Conservation (phyloP, 1,140 invertebrate genomes). For the Brachionus plicatilis region DNA sequence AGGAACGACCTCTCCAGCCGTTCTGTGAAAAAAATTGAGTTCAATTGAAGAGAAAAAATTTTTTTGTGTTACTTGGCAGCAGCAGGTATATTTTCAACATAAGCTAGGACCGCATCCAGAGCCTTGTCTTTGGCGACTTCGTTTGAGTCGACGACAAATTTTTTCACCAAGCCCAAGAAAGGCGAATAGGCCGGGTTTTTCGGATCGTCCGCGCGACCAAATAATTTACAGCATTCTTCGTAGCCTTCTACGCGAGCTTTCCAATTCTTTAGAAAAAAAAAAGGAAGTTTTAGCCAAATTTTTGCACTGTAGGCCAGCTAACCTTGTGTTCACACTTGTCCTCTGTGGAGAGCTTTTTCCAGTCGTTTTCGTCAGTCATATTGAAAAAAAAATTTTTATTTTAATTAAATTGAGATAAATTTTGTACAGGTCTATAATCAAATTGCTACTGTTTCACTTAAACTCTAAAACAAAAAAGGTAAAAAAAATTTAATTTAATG, state of each 20-base stretch:
- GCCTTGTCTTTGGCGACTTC: constrained; percentile 91
- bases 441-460: neutral
- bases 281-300: constrained; percentile 49
- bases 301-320: constrained; percentile 46
- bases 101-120: constrained; percentile 79
- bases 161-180: constrained; percentile 83
- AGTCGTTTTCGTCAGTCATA: constrained; percentile 68
- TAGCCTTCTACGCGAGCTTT: constrained; percentile 87
- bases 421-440: constrained; percentile 23
- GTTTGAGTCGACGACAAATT: constrained; percentile 90
- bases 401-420: neutral
- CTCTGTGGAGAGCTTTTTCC: constrained; percentile 80
- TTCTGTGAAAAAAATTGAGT: constrained; percentile 59
- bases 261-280: constrained; percentile 62
- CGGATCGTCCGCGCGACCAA: constrained; percentile 64
- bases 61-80: constrained; percentile 59
- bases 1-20: constrained; percentile 77
- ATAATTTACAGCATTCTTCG: constrained; percentile 82
- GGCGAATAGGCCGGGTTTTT: constrained; percentile 87
- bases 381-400: neutral
- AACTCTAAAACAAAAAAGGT: neutral
- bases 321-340: constrained; percentile 82
- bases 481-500: neutral
- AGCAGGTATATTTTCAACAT: constrained; percentile 58
- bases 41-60: neutral